Conservation (phyloP, 2,113 vertebrate genomes). For the Machaerirhynchus nigripectus region DNA sequence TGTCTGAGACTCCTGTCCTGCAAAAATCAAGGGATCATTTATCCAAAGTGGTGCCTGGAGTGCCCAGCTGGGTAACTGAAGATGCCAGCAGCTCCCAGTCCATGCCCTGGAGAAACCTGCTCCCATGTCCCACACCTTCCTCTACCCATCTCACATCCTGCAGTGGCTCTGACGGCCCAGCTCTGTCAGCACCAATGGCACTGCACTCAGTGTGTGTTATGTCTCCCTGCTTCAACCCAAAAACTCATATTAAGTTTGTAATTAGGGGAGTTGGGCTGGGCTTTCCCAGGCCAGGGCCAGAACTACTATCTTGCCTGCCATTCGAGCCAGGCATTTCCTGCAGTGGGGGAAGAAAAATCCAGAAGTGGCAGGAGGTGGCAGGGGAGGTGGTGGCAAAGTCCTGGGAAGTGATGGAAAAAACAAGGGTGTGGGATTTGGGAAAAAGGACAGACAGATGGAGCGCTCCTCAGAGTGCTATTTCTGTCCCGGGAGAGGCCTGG, state of each 20-base stretch:
- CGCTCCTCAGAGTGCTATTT: not conserved
- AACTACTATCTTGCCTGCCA: not conserved
- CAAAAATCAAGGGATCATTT: not conserved
- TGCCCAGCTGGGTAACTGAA: not conserved
- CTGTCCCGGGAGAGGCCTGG: not conserved
- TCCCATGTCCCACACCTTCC: not conserved
- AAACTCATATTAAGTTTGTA: not conserved
- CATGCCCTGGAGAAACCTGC: not conserved
- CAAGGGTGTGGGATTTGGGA: not conserved
- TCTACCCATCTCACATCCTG: not conserved
- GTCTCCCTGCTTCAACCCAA: not conserved
- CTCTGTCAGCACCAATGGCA: not conserved
- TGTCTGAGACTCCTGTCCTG: not conserved
- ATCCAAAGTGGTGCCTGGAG: accelerated
- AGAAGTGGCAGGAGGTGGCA: not conserved
- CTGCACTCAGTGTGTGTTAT: accelerated
- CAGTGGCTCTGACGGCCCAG: not conserved
- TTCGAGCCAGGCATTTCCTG: not conserved
- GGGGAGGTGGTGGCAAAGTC: not conserved
- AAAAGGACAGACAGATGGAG: not conserved
- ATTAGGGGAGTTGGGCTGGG: not conserved
- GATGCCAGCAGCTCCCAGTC: not conserved
- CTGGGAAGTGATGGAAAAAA: not conserved
- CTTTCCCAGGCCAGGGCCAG: not conserved
- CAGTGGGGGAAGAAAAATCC: not conserved